Evolutionary conservation across 2,797 vertebrate genomes (phyloP), one percentile per base, ranked within the genome.

Genomic region (Lateolabrax maculatus): DNA sequence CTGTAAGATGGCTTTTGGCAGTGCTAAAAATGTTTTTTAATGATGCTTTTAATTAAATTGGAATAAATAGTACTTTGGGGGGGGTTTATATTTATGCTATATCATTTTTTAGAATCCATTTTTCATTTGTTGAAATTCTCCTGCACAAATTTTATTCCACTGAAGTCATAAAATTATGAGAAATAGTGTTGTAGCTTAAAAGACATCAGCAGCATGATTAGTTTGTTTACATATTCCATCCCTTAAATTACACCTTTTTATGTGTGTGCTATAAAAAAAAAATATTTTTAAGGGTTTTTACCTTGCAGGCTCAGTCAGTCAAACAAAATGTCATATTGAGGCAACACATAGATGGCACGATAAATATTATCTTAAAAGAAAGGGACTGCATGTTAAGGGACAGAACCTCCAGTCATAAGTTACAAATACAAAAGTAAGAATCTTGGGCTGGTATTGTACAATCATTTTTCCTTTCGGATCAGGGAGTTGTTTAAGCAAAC

Each of bases 1-100:
- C 29, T 62, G 29, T 55, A 12, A 48, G 53, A 61, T 58, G 9
- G 43, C 48, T 58, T 68, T 75, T 36, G 41, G 44, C 43, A 53
- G 60, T 43, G 37, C 53, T 64, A 49, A 71, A 78, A 48, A 62
- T 48, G n/a, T 36, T 41, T 78, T 62, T 71, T 73, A 70, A 72
- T 77, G 66, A 72, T 43, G 61, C 53, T 61, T 77, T 55, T 74
- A 43, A 72, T 77, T 60, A 78, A 61, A 80, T 19, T 9, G 23
- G 58, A 71, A 62, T 43, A 63, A 76, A 79, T 70, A 0, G 19
- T 25, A 34, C 16, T 51, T 63, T 67, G 37, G 7, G 12, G 7
- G 9, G 43, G 27, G 46, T 68, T 68, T 55, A 44, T 77, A 41
- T 76, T 55, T 36, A 36, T 61, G 41, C 25, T 62, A 1, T 29